Base-by-base conservation (phyloP, 2,113 vertebrate species). In the Chitala chitala region DNA sequence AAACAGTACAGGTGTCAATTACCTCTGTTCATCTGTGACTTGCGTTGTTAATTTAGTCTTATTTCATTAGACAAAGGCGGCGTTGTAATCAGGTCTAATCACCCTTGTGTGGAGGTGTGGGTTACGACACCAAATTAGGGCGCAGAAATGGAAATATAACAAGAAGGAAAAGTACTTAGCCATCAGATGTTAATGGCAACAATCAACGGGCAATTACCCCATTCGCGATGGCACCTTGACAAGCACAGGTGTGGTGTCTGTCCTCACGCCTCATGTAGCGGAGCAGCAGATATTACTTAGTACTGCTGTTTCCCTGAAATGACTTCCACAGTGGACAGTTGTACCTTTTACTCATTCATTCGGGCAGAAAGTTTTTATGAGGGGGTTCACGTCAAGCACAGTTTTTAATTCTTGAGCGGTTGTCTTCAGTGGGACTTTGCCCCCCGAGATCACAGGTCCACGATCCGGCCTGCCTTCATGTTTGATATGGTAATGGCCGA, bases 131-230 rank as follows among this genome's bases (percentile, higher is more conserved):
- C 80, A 84, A 84, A 83, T 78, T 87, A 81, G 83, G 86, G 83
- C 79, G 56, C 80, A 81, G 78, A 87, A 89, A 87, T 87, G 84
- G 86, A 88, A 64, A 50, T 70, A 55, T 68, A 73, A 86, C 88
- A 86, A 82, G 87, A 88, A 86, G 83, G 86, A 86, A 84, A 85
- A 83, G 86, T 86, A 86, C 85, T 90, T 86, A 84, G 86, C 85
- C 85, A 82, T 88, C 83, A 85, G 80, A 87, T 84, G 87, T 89
- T 89, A 89, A 90, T 89, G 87, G 86, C 84, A 83, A 83, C 85
- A 88, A 88, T 88, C 86, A 89, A 85, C 87, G 84, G 82, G 84
- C 85, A 90, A 89, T 90, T 89, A 89, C 83, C 84, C 80, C 0
- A 68, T 65, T 75, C 84, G 78, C 82, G 87, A 83, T 84, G 86